Percentiles rank a stretch among this genome's conserved stretches.
These are phyloP conservation scores for Sebastes jordani DNA, from an alignment of 2,797 vertebrate species.

Conservation along the genomic window DNA sequence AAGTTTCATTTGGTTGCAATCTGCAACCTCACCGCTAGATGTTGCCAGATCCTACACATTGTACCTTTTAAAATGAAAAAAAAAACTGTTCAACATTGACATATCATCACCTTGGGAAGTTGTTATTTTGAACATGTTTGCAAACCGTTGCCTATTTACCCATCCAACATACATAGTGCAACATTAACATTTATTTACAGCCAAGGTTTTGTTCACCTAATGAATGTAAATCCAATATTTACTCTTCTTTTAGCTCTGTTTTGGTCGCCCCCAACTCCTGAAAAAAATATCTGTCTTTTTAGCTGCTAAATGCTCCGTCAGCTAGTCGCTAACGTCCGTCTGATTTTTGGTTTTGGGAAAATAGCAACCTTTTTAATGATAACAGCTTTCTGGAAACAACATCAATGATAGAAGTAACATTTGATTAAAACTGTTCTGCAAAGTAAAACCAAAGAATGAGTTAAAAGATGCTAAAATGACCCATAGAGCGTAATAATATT, in stretches of 20 bases:
- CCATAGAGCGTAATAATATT: background rate
- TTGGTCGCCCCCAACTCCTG: background rate
- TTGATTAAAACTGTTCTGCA: background rate
- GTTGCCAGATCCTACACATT: no score
- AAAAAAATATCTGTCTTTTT: background rate
- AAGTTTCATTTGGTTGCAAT: no score
- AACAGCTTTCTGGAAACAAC: background rate
- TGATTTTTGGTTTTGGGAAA: background rate
- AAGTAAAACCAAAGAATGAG: background rate
- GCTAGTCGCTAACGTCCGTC: background rate
- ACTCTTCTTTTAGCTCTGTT: background rate
- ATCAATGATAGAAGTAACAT: background rate
- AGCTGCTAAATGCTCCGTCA: background rate
- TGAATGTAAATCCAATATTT: no score
- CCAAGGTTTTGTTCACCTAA: no score
- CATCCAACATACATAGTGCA: no score
- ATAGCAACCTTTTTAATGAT: background rate
- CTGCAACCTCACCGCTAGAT: no score
- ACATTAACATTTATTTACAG: background rate
- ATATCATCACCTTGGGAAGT: background rate
- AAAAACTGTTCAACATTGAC: background rate
- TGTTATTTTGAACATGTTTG: background rate
- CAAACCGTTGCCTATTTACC: background rate
- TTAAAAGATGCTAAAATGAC: background rate
- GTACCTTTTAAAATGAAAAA: background rate